A percentile compares a stretch with the other conserved stretches of the same genome.
Evolutionary conservation across 2,113 vertebrate genomes (phyloP).

Genomic region (Phoenicopterus ruber): DNA sequence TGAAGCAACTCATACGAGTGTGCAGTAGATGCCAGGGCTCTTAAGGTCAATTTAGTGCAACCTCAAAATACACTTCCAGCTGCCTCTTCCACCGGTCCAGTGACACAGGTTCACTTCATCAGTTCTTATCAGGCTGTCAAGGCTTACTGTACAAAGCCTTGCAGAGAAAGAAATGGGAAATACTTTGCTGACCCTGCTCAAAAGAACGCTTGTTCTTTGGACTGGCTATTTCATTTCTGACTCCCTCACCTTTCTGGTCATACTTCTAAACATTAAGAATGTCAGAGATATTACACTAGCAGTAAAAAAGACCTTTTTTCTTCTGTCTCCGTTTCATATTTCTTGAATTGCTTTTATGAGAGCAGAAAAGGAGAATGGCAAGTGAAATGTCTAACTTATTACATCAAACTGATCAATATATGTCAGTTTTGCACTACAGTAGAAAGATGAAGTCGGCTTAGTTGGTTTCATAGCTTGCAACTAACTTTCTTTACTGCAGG

Average conservation of each 20-base stretch:
- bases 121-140: neutral
- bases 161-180: slow-evolving; percentile 1
- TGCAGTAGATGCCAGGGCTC: neutral
- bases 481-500: slow-evolving; percentile 1
- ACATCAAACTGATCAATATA: neutral
- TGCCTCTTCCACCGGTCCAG: neutral
- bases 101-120: neutral
- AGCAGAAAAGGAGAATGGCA: neutral
- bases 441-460: slow-evolving; percentile 1
- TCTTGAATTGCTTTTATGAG: slow-evolving; percentile 21
- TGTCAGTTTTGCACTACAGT: neutral
- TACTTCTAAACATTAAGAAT: neutral
- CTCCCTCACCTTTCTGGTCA: neutral
- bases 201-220: neutral
- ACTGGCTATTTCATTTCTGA: neutral
- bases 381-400: neutral
- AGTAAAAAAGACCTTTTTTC: neutral
- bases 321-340: neutral
- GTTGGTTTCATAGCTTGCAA: neutral
- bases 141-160: neutral
- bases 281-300: slow-evolving; percentile 6
- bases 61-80: neutral
- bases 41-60: neutral
- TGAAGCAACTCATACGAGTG: neutral
- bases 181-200: slow-evolving; percentile 13